phyloP scores from a whole-genome alignment of 2,888 invertebrate species.

The Melipona bicolor region DNA sequence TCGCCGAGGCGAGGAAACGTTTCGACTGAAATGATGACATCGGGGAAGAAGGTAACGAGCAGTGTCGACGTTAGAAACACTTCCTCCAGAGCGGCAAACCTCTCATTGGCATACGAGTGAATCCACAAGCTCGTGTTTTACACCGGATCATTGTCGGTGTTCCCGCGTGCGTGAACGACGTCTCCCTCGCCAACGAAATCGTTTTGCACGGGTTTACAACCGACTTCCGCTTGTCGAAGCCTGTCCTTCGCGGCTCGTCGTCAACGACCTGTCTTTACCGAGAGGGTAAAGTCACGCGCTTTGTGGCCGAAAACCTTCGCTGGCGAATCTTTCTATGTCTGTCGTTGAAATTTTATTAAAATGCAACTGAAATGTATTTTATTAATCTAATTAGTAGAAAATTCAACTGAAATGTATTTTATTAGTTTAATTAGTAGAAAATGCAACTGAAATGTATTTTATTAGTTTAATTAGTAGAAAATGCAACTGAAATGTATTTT shows the following conservation, averaged over 20 bases:
- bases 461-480: too few relatives aligned
- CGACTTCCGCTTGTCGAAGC: constrained; percentile 65
- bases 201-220: constrained; percentile 66
- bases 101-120: constrained; percentile 36
- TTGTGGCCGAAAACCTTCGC: too few relatives aligned
- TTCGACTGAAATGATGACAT: constrained; percentile 40
- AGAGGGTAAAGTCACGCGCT: too few relatives aligned
- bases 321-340: too few relatives aligned
- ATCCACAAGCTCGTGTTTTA: constrained; percentile 52
- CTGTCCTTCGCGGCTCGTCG: constrained; percentile 43
- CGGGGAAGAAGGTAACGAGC: constrained; percentile 35
- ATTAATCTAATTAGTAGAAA: too few relatives aligned
- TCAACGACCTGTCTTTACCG: not conserved
- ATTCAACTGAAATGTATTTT: too few relatives aligned
- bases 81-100: constrained; percentile 15
- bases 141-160: constrained; percentile 44
- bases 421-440: too few relatives aligned
- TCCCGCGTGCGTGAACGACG: constrained; percentile 25
- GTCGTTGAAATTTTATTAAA: too few relatives aligned
- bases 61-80: constrained; percentile 25
- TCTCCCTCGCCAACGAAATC: constrained; percentile 50
- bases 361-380: too few relatives aligned
- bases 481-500: too few relatives aligned
- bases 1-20: not conserved
- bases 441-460: too few relatives aligned